A percentile compares a stretch with the other conserved stretches of the same genome.
These are phyloP conservation scores for Pardosa pseudoannulata DNA, from an alignment of 2,888 invertebrate species.

Conservation along the genomic window DNA sequence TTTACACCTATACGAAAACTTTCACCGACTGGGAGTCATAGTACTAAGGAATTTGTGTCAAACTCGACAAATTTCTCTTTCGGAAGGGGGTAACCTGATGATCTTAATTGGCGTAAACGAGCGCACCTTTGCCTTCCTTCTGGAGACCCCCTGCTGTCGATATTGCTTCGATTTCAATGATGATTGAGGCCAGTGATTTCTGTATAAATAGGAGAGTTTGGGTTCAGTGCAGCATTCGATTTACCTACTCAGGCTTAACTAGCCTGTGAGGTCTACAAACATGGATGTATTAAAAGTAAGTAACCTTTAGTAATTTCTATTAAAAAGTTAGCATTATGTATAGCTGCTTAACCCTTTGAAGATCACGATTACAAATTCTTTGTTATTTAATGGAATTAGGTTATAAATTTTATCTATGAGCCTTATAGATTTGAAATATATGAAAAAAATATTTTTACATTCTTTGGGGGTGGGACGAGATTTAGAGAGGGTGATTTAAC, in stretches of 20 bases:
- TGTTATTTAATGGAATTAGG: too few relatives aligned
- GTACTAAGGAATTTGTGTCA: not conserved
- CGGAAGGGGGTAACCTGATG: slow-evolving; percentile 3
- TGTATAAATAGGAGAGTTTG: slow-evolving; percentile 28
- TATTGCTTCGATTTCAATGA: not conserved
- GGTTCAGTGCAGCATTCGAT: not conserved
- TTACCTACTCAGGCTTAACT: slow-evolving; percentile 50
- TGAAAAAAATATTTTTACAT: too few relatives aligned
- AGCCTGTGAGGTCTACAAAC: slow-evolving; percentile 44
- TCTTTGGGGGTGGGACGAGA: too few relatives aligned
- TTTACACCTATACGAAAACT: not conserved
- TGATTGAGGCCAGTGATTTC: slow-evolving; percentile 36
- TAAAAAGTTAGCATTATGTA: too few relatives aligned
- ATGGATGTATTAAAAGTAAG: slow-evolving; percentile 49
- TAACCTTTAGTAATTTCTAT: too few relatives aligned
- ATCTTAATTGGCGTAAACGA: slow-evolving; percentile 2
- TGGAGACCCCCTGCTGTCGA: not conserved
- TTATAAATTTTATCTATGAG: too few relatives aligned
- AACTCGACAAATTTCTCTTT: not conserved
- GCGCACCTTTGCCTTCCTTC: not conserved
- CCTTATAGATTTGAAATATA: too few relatives aligned
- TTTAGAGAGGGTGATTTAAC: too few relatives aligned
- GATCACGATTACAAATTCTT: too few relatives aligned
- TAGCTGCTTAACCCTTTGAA: too few relatives aligned
- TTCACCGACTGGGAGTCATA: not conserved